Base-by-base conservation (phyloP, 2,888 invertebrate species). In the Bimastos eiseni region DNA sequence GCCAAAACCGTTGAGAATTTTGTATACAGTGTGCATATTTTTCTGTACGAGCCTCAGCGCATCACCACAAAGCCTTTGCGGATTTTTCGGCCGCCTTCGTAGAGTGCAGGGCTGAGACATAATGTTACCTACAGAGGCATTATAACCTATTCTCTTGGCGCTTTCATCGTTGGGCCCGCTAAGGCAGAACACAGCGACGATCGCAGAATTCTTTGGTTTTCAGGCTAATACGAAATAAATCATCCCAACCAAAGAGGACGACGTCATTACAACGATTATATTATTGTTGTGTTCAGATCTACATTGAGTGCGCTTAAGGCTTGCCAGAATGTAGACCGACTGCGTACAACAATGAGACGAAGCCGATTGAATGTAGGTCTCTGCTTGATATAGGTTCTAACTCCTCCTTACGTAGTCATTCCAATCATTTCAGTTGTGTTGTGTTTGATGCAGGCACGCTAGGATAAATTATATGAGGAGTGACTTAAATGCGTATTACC, bases 181-280 rank as follows among this genome's bases (percentile, higher is more conserved):
- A n/a, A n/a, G n/a, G n/a, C n/a, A n/a, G n/a, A n/a, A n/a, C n/a
- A n/a, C n/a, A n/a, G n/a, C n/a, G n/a, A n/a, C n/a, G n/a, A n/a
- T n/a, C 70, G n/a, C n/a, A n/a, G n/a, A n/a, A 70, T 30, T 70
- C 70, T 70, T 70, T n/a, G 70, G 70, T 70, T 70, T 70, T 70
- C 70, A n/a, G 70, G 70, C 70, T 70, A 70, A 70, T n/a, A 30
- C 70, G 1, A 11, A n/a, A 70, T 70, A 70, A 70, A 70, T 70
- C 70, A 70, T 70, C n/a, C 5, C 11, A 13, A 8, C 70, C n/a
- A n/a, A n/a, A n/a, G n/a, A n/a, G n/a, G 30, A 30, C 30, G 70
- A n/a, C 70, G 70, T n/a, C 70, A 70, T 70, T 70, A 70, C 1
- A n/a, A 70, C n/a, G 70, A 70, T 70, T 70, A 70, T 30, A 11